Conservation (phyloP, 2,113 vertebrate genomes). For the Xiphophorus maculatus region DNA sequence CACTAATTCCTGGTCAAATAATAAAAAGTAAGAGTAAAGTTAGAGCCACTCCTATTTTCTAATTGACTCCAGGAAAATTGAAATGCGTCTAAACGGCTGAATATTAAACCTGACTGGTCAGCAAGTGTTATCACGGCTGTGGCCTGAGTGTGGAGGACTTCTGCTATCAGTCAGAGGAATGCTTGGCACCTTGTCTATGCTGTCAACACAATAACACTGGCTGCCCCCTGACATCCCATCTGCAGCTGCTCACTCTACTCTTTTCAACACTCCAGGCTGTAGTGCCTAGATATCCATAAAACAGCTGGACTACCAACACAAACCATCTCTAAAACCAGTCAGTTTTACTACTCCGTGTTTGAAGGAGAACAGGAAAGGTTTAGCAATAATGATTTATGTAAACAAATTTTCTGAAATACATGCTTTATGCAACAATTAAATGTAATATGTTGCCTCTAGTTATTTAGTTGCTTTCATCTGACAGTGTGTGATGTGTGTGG, state of each 20-base stretch:
- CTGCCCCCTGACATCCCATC: conserved; percentile 52
- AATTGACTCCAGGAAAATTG: not conserved
- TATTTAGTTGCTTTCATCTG: no score
- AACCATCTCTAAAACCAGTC: not conserved
- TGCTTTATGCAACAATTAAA: no score
- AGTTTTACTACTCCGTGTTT: no score
- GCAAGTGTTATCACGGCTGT: not conserved
- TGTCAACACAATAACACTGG: conserved; percentile 47
- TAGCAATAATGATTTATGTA: not conserved
- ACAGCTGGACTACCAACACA: not conserved
- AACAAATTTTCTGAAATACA: not conserved
- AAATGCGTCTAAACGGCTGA: conserved; percentile 1
- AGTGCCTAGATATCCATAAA: not conserved
- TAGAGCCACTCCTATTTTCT: no score
- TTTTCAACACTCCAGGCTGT: not conserved
- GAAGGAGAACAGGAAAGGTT: not conserved
- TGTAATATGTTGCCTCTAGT: no score
- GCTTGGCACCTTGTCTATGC: conserved; percentile 46
- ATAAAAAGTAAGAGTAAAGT: no score
- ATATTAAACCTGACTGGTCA: not conserved
- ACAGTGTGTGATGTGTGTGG: no score
- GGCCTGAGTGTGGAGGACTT: not conserved
- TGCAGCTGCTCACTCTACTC: conserved; percentile 46
- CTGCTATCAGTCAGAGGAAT: conserved; percentile 51
- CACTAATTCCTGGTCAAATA: no score